phyloP scores from a whole-genome alignment of 2,113 vertebrate genomes.

The Periophthalmodon schlosseri region DNA sequence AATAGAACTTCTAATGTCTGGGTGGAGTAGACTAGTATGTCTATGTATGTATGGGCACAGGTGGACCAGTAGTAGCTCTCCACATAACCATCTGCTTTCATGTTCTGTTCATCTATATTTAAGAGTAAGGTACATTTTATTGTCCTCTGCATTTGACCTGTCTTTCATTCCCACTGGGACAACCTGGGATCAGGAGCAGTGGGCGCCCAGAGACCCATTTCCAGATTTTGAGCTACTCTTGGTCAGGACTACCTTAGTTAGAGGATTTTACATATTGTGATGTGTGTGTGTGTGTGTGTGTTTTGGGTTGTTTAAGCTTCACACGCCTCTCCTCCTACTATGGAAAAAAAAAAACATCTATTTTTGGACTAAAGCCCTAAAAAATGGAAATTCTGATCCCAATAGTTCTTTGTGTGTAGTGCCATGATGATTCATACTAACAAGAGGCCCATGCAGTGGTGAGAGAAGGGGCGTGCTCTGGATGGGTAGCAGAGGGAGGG shows the following conservation, averaged over 20 bases:
- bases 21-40: not conserved
- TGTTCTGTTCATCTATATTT: not conserved
- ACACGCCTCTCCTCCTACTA: not conserved
- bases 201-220: too few species aligned
- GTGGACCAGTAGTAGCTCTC: not conserved
- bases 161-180: too few species aligned
- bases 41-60: not conserved
- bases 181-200: too few species aligned
- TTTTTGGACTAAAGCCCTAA: not conserved
- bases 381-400: slow-evolving; percentile 1
- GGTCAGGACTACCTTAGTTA: too few species aligned
- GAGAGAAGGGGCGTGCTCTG: not conserved
- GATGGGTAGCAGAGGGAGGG: slow-evolving; percentile 7
- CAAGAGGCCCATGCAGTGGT: not conserved
- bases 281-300: too few species aligned
- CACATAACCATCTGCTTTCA: not conserved
- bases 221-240: too few species aligned
- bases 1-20: not conserved
- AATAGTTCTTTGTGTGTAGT: slow-evolving; percentile 6
- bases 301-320: not conserved
- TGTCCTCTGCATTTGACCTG: too few species aligned
- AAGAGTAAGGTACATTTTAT: not conserved
- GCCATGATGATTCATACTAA: not conserved
- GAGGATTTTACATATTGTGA: too few species aligned
- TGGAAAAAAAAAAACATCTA: not conserved